Evolutionary conservation across 2,797 vertebrate genomes (phyloP).

Genomic region (Aselliscus stoliczkanus): DNA sequence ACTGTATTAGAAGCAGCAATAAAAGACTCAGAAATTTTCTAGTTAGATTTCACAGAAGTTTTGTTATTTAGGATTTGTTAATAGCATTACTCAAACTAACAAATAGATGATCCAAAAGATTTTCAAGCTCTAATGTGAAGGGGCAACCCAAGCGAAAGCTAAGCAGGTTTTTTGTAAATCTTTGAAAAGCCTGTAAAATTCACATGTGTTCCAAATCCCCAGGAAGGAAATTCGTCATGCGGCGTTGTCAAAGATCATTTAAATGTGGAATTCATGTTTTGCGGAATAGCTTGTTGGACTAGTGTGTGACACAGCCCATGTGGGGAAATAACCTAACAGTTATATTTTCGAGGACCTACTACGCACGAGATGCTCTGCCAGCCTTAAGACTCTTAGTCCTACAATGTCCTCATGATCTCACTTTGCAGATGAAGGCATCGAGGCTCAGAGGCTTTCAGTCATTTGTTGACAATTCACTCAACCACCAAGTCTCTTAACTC

Average conservation of each 20-base stretch:
- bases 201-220: background rate
- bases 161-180: background rate
- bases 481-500: background rate
- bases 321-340: background rate
- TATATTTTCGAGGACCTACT: background rate
- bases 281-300: background rate
- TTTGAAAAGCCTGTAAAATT: conserved; percentile 2
- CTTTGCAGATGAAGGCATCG: background rate
- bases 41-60: background rate
- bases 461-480: background rate
- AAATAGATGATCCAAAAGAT: background rate
- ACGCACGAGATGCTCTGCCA: background rate
- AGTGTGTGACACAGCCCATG: background rate
- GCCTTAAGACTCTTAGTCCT: background rate
- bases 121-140: background rate
- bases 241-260: background rate
- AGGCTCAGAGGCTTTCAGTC: background rate
- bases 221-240: background rate
- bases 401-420: background rate
- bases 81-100: background rate
- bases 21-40: background rate
- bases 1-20: background rate
- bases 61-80: background rate
- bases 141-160: background rate
- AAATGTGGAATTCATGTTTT: background rate